These are phyloP conservation scores for Oryzias sinensis DNA, from an alignment of 2,797 vertebrate species.

Conservation along the genomic window DNA sequence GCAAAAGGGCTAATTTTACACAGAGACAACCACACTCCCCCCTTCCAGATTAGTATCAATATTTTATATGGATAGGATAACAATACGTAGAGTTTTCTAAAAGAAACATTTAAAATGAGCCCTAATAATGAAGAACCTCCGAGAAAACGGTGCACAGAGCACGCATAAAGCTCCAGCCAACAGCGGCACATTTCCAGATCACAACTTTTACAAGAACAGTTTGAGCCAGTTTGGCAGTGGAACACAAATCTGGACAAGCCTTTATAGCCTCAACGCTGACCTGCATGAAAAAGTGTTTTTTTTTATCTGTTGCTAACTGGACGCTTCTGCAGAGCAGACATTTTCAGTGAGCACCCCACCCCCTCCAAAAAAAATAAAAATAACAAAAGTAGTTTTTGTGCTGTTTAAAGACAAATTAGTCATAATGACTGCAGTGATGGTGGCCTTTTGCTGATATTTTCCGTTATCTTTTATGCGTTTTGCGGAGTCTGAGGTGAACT, in stretches of 20 bases:
- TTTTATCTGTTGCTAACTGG: too few relatives aligned
- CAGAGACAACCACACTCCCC: too few relatives aligned
- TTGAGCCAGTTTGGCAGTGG: slow-evolving; percentile 29
- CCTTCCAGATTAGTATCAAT: too few relatives aligned
- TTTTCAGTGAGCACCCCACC: too few relatives aligned
- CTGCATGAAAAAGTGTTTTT: neutral
- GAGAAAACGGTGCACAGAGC: slow-evolving; percentile 12
- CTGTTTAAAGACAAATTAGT: slow-evolving; percentile 14
- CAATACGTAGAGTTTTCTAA: too few relatives aligned
- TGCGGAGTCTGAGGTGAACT: slow-evolving; percentile 22
- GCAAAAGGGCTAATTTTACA: too few relatives aligned
- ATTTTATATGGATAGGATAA: too few relatives aligned
- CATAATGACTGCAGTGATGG: slow-evolving; percentile 9
- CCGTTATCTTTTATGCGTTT: slow-evolving; percentile 9
- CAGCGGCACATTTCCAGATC: slow-evolving; percentile 39
- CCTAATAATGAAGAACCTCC: slow-evolving; percentile 4
- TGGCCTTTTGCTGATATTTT: slow-evolving; percentile 19
- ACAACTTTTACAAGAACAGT: slow-evolving; percentile 39
- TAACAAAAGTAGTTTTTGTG: slow-evolving; percentile 9
- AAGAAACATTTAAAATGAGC: neutral
- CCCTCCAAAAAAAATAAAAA: neutral
- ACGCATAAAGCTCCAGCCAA: slow-evolving; percentile 17
- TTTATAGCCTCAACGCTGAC: slow-evolving; percentile 24
- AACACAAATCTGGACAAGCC: slow-evolving; percentile 31
- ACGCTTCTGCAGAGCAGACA: too few relatives aligned